Evolutionary conservation across 2,113 vertebrate genomes (phyloP), one percentile per base, ranked within the genome.

Genomic region (Cynocephalus volans): DNA sequence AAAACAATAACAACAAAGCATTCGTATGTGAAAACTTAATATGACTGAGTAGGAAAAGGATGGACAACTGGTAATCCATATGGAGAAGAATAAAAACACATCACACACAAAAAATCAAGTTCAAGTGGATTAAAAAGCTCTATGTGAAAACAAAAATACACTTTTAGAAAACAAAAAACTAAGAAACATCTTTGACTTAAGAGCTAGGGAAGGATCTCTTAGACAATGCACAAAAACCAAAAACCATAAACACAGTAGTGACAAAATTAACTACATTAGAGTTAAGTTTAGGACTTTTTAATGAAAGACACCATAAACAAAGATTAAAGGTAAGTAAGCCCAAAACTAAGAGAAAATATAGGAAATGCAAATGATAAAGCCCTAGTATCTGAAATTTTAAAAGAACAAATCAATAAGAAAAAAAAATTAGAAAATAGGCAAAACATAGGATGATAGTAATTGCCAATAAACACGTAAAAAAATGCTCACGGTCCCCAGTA

Each of bases 391-490:
- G 89, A 41, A 83, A 58, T 88, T 96, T 76, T 1, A 36, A 96
- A 83, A 93, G 17, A 58, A 70, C 8, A 72, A 48, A 8, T 87
- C 7, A 60, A 10, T 89, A 86, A 54, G 18, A n/a, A 70, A 50
- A 88, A 82, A 41, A 83, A 56, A 33, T 31, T 9, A 87, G 26
- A 77, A 91, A 95, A 36, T 21, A 67, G 17, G 15, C 54, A 31
- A 73, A 93, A 65, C 50, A 60, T 11, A 89, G n/a, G 56, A 65
- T n/a, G 19, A 67, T 60, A 19, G 8, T 94, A 36, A 56, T 77
- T 92, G 48, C 76, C 36, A 89, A 58, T 58, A 81, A 81, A 60
- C 33, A 45, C n/a, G 7, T 28, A 58, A 80, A 84, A 95, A 92
- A 60, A 45, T 70, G 10, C 7, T 88, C 33, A 18, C 52, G 15